Percentiles rank a stretch among this genome's conserved stretches.
Evolutionary conservation across 2,113 vertebrate species (phyloP).

Genomic region (Mugil cephalus): DNA sequence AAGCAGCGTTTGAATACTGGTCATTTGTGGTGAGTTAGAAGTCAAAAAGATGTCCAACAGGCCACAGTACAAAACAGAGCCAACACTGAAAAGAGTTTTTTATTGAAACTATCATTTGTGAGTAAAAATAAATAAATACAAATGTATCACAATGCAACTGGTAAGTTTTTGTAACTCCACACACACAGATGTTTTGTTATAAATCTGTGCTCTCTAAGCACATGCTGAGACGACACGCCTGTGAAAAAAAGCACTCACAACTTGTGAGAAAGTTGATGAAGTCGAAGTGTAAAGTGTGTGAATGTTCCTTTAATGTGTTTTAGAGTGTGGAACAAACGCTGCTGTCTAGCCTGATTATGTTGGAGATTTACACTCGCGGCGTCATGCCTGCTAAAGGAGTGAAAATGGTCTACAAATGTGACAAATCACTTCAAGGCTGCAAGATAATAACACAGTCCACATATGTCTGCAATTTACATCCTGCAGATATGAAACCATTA

Average conservation of each 20-base stretch:
- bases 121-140: no score
- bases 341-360: not conserved
- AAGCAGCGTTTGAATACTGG: no score
- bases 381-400: conserved; percentile 5
- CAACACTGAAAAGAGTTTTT: no score
- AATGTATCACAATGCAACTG: not conserved
- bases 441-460: conserved; percentile 20
- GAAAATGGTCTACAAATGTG: conserved; percentile 23
- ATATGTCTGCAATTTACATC: conserved; percentile 26
- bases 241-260: no score
- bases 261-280: no score
- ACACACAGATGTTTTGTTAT: no score
- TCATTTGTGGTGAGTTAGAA: no score
- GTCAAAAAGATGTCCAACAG: no score
- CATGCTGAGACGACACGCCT: no score
- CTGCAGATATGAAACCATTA: conserved; percentile 1
- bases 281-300: not conserved
- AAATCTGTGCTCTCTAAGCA: no score
- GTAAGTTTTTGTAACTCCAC: not conserved
- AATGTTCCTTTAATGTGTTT: not conserved
- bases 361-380: conserved; percentile 2
- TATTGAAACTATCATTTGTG: no score
- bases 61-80: no score
- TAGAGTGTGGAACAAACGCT: not conserved
- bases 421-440: conserved; percentile 29